Base-by-base conservation (phyloP, 2,888 invertebrate genomes). In the Synergus gifuensis region DNA sequence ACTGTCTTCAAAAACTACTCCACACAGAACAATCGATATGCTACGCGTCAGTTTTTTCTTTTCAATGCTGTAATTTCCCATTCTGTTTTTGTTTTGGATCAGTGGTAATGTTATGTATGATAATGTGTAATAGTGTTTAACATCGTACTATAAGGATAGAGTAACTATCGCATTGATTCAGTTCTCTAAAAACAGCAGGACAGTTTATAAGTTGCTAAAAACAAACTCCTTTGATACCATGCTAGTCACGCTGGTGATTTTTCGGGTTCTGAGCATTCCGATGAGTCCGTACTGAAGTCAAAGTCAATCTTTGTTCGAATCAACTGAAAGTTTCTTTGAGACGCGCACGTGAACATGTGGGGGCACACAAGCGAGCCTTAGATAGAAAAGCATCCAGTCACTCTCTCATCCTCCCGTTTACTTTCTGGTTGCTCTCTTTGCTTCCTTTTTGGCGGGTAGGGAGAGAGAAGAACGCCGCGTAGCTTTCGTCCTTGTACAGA, bases 401-500 rank as follows among this genome's bases (percentile, higher is more conserved):
- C 76, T 60, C 60, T 60, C 58, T 18, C 46, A 18, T 46, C 69
- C 16, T 69, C 62, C 49, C n/a, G 42, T 58, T 73, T 78, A 18
- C 78, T 64, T 44, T 42, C 9, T n/a, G 62, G 14, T 46, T 73
- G 40, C 42, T 64, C 60, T 76, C 36, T 60, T 69, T 69, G 58
- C 73, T 78, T 73, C 46, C 73, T 66, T 63, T 78, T 78, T 64
- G 73, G 49, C 73, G 69, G 69, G 28, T 69, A 64, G 64, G 40
- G 54, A 78, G 67, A 78, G 67, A 44, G 76, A 18, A 58, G 60
- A 36, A 40, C 66, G 62, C 62, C 64, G 79, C 77, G 67, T 78
- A 18, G 79, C 82, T 78, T 80, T 79, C 83, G 82, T 82, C 83
- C 86, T 85, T 86, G 85, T 83, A 78, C 81, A 76, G 76, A 60